Evolutionary conservation across 53 echinoderm and acorn worm species (phyloP).

Genomic region (Mesocentrotus franciscanus): DNA sequence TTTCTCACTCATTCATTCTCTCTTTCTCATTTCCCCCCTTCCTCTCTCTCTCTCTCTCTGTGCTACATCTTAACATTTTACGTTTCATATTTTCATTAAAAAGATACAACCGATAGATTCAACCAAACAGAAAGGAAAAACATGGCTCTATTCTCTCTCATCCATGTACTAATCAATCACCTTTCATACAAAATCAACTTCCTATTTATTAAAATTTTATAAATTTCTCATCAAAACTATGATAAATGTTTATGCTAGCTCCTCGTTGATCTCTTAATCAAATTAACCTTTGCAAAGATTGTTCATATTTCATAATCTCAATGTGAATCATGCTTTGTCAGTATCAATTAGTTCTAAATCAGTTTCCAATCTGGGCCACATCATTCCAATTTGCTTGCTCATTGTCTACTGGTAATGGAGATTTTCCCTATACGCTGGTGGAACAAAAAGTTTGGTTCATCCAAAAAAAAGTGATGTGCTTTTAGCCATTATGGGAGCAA

Average conservation of each 20-base stretch:
- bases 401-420: background rate
- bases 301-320: background rate
- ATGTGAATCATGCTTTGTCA: slow-evolving; percentile 22
- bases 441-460: background rate
- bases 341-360: background rate
- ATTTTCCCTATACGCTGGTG: background rate
- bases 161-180: background rate
- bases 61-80: too few species aligned
- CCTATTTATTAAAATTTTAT: background rate
- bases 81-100: background rate
- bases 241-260: slow-evolving; percentile 8
- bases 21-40: background rate
- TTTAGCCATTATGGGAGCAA: background rate
- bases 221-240: background rate
- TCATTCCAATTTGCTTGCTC: background rate
- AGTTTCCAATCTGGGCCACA: background rate
- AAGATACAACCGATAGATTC: background rate
- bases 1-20: background rate
- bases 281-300: slow-evolving; percentile 1
- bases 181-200: background rate
- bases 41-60: background rate
- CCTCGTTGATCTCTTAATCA: background rate
- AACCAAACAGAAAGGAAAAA: background rate
- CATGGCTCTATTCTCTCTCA: background rate
- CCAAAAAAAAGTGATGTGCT: slow-evolving; percentile 2